phyloP scores from a whole-genome alignment of 2,113 vertebrate species.

The Corythoichthys haematopterus region DNA sequence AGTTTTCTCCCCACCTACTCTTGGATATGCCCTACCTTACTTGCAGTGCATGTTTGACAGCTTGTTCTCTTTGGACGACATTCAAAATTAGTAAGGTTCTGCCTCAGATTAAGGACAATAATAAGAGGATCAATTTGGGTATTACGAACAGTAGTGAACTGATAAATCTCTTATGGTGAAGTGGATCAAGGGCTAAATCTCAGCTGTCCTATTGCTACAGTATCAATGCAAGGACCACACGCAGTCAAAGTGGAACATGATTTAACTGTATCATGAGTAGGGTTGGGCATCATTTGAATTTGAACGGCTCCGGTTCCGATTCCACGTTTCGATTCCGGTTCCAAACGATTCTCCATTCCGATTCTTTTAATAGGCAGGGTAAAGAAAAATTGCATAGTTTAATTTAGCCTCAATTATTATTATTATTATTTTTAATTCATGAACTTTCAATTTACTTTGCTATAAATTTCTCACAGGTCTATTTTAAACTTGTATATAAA shows the following conservation, averaged over 20 bases:
- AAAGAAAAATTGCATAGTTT: too few species aligned
- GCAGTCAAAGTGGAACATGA: background rate
- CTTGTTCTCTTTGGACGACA: background rate
- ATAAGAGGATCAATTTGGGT: slow-evolving; percentile 11
- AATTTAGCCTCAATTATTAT: too few species aligned
- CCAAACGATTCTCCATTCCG: too few species aligned
- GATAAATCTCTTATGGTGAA: slow-evolving; percentile 2
- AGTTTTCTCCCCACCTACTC: background rate
- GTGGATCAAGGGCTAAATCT: slow-evolving; percentile 6
- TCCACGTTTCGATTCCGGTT: too few species aligned
- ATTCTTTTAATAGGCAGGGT: too few species aligned
- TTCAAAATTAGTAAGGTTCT: slow-evolving; percentile 10
- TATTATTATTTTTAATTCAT: too few species aligned
- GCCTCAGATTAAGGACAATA: slow-evolving; percentile 2
- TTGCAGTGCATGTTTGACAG: background rate
- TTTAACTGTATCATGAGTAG: background rate
- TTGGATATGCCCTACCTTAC: too few species aligned
- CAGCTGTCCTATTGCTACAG: background rate
- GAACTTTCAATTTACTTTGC: too few species aligned
- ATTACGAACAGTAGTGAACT: background rate
- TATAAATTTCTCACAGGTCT: too few species aligned
- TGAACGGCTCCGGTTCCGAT: too few species aligned
- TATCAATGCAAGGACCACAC: background rate
- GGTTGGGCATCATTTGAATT: background rate
- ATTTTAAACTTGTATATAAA: too few species aligned